These are phyloP conservation scores for Plecturocebus donacophilus DNA, from an alignment of 2,113 vertebrate genomes.

Conservation along the genomic window DNA sequence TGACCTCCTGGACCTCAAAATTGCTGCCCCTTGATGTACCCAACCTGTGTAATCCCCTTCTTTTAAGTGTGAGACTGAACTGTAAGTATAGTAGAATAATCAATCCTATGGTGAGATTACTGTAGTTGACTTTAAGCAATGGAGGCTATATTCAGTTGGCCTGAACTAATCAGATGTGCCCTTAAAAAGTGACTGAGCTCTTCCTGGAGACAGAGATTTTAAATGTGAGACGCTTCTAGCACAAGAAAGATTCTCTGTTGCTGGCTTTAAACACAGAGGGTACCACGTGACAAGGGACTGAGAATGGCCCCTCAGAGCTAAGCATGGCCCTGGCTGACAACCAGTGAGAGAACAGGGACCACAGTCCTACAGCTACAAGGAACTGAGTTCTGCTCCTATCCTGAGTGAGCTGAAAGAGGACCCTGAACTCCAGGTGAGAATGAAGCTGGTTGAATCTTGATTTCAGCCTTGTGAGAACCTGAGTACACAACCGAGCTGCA, in stretches of 20 bases:
- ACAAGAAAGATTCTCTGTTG: neutral
- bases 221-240: no score
- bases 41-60: neutral
- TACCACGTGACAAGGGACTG: neutral
- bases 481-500: neutral
- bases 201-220: neutral
- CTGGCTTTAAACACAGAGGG: neutral
- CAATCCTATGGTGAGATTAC: neutral
- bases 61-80: neutral
- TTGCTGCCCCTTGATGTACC: neutral
- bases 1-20: no score
- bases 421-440: neutral
- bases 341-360: neutral
- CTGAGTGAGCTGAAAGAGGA: neutral
- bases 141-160: neutral
- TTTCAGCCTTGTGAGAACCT: neutral
- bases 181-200: neutral
- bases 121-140: neutral
- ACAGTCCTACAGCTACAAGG: neutral
- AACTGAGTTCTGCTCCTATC: neutral
- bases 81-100: neutral
- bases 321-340: neutral
- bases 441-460: neutral
- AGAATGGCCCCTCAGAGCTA: neutral
- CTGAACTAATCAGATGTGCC: neutral